A percentile compares a stretch with the other conserved stretches of the same genome.
Conservation (phyloP, 2,113 vertebrate species). For the Lonchura striata region DNA sequence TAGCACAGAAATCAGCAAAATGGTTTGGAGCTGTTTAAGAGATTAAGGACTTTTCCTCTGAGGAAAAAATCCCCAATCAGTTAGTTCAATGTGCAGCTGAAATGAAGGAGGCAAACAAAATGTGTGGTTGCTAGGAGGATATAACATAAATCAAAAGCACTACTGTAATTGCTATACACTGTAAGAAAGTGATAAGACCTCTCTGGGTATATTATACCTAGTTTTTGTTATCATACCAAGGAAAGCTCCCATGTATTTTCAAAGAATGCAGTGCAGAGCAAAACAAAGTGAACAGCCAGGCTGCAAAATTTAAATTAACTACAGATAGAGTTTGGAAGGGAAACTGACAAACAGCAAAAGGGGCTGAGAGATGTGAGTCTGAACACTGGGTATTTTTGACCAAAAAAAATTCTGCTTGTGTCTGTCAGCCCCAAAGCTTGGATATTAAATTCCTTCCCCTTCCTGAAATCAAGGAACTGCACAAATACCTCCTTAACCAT, state of each 20-base stretch:
- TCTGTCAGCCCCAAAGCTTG: neutral
- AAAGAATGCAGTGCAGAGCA: neutral
- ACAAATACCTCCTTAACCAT: neutral
- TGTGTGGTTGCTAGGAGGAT: slow-evolving; percentile 36
- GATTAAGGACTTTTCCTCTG: slow-evolving; percentile 16
- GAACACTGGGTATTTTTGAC: neutral
- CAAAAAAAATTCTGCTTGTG: neutral
- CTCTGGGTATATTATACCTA: slow-evolving; percentile 26
- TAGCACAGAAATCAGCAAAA: neutral
- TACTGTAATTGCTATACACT: slow-evolving; percentile 44
- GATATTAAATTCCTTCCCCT: neutral
- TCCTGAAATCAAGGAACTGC: neutral
- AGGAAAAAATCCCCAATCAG: neutral
- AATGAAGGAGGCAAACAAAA: neutral
- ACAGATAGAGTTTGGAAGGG: neutral
- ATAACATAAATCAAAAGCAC: slow-evolving; percentile 41
- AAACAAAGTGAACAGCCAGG: slow-evolving; percentile 7
- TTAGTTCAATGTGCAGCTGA: slow-evolving; percentile 9
- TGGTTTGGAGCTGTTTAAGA: slow-evolving; percentile 23
- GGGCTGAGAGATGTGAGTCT: neutral
- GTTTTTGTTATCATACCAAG: neutral
- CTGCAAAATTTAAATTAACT: slow-evolving; percentile 22
- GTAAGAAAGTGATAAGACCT: slow-evolving; percentile 55
- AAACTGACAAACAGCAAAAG: neutral
- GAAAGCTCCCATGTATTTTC: neutral